These are phyloP conservation scores for Trematomus bernacchii DNA, from an alignment of 2,797 vertebrate genomes.

Conservation along the genomic window DNA sequence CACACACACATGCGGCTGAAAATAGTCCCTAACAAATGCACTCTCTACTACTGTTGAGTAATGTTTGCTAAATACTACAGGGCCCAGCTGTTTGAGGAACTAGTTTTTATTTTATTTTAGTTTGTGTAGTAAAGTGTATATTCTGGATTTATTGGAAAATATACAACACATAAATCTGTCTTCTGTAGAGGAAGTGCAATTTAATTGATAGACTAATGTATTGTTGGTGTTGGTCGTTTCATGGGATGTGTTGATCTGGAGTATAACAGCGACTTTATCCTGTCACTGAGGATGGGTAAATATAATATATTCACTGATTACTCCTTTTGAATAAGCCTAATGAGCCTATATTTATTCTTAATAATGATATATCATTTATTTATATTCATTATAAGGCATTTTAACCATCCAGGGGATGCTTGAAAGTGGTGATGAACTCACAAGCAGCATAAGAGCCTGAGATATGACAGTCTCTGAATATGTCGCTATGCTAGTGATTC, in stretches of 20 bases:
- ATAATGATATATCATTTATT: background rate
- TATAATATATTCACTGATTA: slow-evolving; percentile 14
- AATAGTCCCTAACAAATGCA: slow-evolving; percentile 15
- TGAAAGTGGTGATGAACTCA: background rate
- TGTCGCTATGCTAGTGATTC: background rate
- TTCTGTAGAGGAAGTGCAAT: background rate
- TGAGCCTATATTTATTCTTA: slow-evolving; percentile 14
- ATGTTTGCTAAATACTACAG: slow-evolving; percentile 20
- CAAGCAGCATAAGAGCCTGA: background rate
- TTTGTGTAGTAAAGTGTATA: background rate
- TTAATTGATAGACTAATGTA: background rate
- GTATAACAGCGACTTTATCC: slow-evolving; percentile 14
- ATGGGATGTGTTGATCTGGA: slow-evolving; percentile 19
- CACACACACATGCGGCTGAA: slow-evolving; percentile 12
- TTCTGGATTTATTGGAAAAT: background rate
- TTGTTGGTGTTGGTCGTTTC: slow-evolving; percentile 14
- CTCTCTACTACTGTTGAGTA: slow-evolving; percentile 17
- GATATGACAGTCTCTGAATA: background rate
- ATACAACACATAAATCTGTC: background rate
- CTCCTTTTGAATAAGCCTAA: background rate
- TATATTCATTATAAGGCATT: background rate
- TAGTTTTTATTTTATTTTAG: background rate
- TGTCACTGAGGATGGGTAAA: slow-evolving; percentile 3
- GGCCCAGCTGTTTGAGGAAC: slow-evolving; percentile 10
- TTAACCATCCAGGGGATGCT: background rate